phyloP scores from a whole-genome alignment of 2,888 invertebrate genomes.

The Druceiella hillmani region DNA sequence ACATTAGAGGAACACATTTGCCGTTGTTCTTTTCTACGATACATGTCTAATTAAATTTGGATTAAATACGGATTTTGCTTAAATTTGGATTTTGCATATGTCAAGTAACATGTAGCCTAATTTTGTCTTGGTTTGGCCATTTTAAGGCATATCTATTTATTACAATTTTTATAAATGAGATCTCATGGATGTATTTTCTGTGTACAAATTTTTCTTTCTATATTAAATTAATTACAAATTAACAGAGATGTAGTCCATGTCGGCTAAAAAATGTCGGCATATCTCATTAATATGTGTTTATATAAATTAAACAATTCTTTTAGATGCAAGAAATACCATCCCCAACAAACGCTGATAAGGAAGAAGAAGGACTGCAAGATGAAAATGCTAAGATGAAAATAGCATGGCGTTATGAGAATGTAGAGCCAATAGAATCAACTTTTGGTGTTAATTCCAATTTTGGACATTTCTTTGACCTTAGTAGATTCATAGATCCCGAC shows the following conservation, averaged over 20 bases:
- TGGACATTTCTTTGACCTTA: slow-evolving; percentile 80
- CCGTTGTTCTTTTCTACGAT: too few species aligned
- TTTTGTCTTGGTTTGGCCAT: too few species aligned
- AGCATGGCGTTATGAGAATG: slow-evolving; percentile 85
- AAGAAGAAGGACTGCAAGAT: slow-evolving; percentile 34
- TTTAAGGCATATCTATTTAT: too few species aligned
- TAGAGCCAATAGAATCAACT: slow-evolving; percentile 56
- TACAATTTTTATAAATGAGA: too few species aligned
- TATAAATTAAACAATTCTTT: slow-evolving; percentile 20
- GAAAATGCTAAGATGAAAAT: slow-evolving; percentile 68
- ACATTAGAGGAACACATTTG: too few species aligned
- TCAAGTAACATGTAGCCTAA: too few species aligned
- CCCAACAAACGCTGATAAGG: slow-evolving; percentile 43
- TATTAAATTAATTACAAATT: background rate
- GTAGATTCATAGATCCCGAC: slow-evolving; percentile 61
- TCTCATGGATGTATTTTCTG: too few species aligned
- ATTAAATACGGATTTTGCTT: too few species aligned
- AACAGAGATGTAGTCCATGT: too few species aligned
- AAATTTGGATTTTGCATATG: too few species aligned
- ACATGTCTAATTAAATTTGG: too few species aligned
- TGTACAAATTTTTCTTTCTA: slow-evolving; percentile 3
- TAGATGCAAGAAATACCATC: slow-evolving; percentile 51
- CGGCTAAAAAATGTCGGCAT: too few species aligned
- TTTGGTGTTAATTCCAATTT: slow-evolving; percentile 49
- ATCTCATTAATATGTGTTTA: background rate